These are phyloP conservation scores for Etheostoma nigrum DNA, from an alignment of 2,797 vertebrate genomes.

Conservation along the genomic window DNA sequence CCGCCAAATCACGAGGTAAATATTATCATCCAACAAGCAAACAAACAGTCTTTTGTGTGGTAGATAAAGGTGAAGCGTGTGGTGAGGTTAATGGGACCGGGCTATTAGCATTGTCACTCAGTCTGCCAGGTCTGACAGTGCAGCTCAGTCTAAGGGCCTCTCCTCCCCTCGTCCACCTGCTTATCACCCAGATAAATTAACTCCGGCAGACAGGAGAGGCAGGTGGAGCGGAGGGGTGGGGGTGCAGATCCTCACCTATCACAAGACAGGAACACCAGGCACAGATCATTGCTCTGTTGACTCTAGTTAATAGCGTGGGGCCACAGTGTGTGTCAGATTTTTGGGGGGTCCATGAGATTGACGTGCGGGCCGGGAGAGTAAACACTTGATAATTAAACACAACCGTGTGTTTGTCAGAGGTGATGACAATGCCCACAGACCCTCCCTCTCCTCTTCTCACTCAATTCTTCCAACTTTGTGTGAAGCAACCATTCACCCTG, in stretches of 20 bases:
- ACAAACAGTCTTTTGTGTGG: conserved; percentile 85
- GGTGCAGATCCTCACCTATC: conserved; percentile 81
- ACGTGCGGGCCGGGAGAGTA: conserved; percentile 75
- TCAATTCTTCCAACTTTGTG: conserved; percentile 51
- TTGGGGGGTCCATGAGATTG: conserved; percentile 78
- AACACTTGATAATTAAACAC: conserved; percentile 84
- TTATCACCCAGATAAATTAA: conserved; percentile 89
- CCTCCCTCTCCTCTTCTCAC: conserved; percentile 33
- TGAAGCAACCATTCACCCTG: conserved; percentile 43
- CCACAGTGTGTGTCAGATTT: conserved; percentile 80
- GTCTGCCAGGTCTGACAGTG: conserved; percentile 87
- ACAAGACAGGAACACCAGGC: conserved; percentile 83
- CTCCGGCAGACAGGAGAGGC: conserved; percentile 85
- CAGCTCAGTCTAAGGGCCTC: conserved; percentile 84
- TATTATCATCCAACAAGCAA: conserved; percentile 88
- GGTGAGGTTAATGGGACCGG: conserved; percentile 85
- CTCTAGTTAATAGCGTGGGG: conserved; percentile 86
- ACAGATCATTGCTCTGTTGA: conserved; percentile 87
- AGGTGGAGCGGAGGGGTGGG: conserved; percentile 73
- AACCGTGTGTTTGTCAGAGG: conserved; percentile 75
- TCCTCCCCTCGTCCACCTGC: conserved; percentile 84
- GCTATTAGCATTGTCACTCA: conserved; percentile 92
- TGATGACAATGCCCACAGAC: conserved; percentile 65
- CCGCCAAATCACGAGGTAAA: conserved; percentile 81
- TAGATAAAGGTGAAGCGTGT: conserved; percentile 87